Percentiles rank a stretch among this genome's conserved stretches.
Evolutionary conservation across 2,113 vertebrate species (phyloP).

Genomic region (Elephantulus edwardii): DNA sequence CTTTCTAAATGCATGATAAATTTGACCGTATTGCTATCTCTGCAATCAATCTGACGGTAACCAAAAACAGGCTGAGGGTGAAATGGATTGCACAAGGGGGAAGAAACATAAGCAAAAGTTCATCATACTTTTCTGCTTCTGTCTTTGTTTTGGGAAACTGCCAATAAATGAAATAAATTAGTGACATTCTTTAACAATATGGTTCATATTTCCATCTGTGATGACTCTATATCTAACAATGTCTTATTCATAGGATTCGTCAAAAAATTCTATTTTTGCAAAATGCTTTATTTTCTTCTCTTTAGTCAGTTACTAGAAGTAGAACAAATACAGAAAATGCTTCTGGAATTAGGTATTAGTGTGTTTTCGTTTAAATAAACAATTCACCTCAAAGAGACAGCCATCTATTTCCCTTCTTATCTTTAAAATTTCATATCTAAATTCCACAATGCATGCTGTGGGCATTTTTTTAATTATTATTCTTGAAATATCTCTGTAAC

Average conservation of each 20-base stretch:
- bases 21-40: constrained; percentile 16
- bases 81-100: neutral
- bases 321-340: constrained; percentile 19
- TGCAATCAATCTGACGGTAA: constrained; percentile 60
- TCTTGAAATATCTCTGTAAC: neutral
- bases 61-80: constrained; percentile 25
- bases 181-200: constrained; percentile 18
- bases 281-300: constrained; percentile 4
- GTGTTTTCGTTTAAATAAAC: constrained; percentile 57
- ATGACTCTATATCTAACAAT: neutral
- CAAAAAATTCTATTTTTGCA: neutral
- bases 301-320: constrained; percentile 55
- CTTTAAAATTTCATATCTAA: constrained; percentile 40
- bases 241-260: constrained; percentile 33
- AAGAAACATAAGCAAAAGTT: constrained; percentile 43
- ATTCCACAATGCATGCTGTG: neutral
- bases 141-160: constrained; percentile 37
- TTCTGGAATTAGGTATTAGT: constrained; percentile 38
- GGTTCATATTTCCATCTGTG: neutral
- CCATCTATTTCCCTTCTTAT: neutral
- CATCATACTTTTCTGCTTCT: neutral
- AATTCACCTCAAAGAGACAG: constrained; percentile 22
- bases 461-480: neutral
- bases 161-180: constrained; percentile 36
- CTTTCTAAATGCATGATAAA: constrained; percentile 63